Conservation (phyloP, 2,888 invertebrate genomes). For the Ophion costatus region DNA sequence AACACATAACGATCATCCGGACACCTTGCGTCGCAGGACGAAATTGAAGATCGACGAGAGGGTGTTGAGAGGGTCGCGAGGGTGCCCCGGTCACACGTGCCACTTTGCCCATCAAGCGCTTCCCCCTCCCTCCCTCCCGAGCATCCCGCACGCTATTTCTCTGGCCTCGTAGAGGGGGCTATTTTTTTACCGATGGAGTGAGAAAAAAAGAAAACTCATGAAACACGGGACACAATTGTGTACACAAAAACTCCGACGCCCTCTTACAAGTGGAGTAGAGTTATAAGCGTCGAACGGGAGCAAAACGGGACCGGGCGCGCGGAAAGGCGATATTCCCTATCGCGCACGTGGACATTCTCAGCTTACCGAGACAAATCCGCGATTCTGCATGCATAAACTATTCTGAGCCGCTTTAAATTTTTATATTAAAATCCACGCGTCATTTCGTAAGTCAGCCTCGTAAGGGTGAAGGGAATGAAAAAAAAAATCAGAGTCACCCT, state of each 20-base stretch:
- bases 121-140: background rate
- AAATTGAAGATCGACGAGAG: slow-evolving; percentile 59
- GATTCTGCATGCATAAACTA: slow-evolving; percentile 83
- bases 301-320: slow-evolving; percentile 40
- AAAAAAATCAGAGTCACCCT: slow-evolving; percentile 22
- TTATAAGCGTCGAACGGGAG: slow-evolving; percentile 45
- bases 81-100: slow-evolving; percentile 76
- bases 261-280: slow-evolving; percentile 40
- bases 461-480: background rate
- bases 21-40: slow-evolving; percentile 67
- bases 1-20: slow-evolving; percentile 74
- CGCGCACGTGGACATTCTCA: slow-evolving; percentile 83
- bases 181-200: slow-evolving; percentile 58
- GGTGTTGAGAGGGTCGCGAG: slow-evolving; percentile 58
- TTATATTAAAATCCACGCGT: slow-evolving; percentile 81
- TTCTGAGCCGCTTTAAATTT: slow-evolving; percentile 80
- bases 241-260: slow-evolving; percentile 45
- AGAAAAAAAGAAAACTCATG: slow-evolving; percentile 57
- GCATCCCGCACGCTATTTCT: slow-evolving; percentile 75
- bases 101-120: slow-evolving; percentile 49
- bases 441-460: slow-evolving; percentile 71
- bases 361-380: slow-evolving; percentile 83
- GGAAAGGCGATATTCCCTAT: slow-evolving; percentile 34
- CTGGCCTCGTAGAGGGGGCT: slow-evolving; percentile 58
- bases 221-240: slow-evolving; percentile 20